Conservation (phyloP, 2,797 vertebrate species). For the Lithobates pipiens region DNA sequence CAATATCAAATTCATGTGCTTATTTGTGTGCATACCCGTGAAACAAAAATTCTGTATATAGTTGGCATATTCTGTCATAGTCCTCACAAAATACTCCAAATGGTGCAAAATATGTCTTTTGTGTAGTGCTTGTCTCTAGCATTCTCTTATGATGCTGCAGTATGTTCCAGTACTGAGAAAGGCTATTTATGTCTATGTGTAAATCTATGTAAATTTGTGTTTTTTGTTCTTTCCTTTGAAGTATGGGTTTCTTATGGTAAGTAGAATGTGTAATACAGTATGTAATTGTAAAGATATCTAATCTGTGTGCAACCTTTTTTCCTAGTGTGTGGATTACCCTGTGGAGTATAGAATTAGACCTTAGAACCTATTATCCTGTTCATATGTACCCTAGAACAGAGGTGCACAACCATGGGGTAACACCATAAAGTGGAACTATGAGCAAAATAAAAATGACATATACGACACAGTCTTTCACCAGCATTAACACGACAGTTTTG, state of each 20-base stretch:
- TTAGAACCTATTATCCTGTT: too few species aligned
- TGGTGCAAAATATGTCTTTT: neutral
- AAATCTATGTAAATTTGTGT: constrained; percentile 48
- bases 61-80: too few species aligned
- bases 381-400: too few species aligned
- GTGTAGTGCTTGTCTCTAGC: constrained; percentile 16
- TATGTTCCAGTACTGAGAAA: neutral
- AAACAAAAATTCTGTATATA: too few species aligned
- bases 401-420: too few species aligned
- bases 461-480: too few species aligned
- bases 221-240: constrained; percentile 48
- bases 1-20: too few species aligned
- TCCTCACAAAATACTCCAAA: too few species aligned
- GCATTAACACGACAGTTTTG: too few species aligned
- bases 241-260: constrained; percentile 56
- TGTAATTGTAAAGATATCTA: neutral
- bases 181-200: constrained; percentile 19
- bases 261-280: constrained; percentile 8
- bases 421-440: too few species aligned
- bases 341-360: neutral
- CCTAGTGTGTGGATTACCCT: neutral
- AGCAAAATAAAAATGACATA: too few species aligned
- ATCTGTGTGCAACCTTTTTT: constrained; percentile 18
- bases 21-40: too few species aligned
- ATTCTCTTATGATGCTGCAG: neutral